Evolutionary conservation across 92 coral and sea anemone species (phyloP), one percentile per base, ranked within the genome.

Genomic region (Metridium senile): DNA sequence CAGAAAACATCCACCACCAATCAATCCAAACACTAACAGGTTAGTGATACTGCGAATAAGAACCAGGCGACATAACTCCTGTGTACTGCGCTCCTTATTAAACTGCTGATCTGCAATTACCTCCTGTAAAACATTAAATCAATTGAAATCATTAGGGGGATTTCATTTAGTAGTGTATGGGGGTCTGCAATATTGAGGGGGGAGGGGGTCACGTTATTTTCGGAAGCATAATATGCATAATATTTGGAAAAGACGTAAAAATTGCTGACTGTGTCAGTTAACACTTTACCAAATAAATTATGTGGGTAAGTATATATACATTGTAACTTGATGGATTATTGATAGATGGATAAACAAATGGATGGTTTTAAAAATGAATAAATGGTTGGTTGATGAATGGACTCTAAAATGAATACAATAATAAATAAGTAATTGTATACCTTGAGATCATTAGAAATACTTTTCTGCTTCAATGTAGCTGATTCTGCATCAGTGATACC

Each of bases 371-470:
- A 4, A 39, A 13, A 39, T 39, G 49, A 39, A 39, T 4, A 13
- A 39, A 13, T 39, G 11, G 11, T 22, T 71, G 26, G 11, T 71
- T 17, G 11, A 10, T 25, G 25, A 35, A 46, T 9, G 67, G 26
- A 23, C 9, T 26, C 33, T 21, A 18, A 19, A 4, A 29, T 4
- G 20, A 64, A 17, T 11, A 64, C 30, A 64, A 33, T 64, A 64
- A 29, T 19, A 29, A 22, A 19, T 6, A 28, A 58, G 10, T 22
- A 13, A 13, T 4, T 13, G 13, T 4, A 39, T 73, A 94, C 98
- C 98, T 94, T 77, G 45, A 94, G 81, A 69, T 94, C 97, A 77
- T 86, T 94, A 63, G 76, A 90, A 53, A 92, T 84, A 77, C 98
- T 94, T 75, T 92, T 93, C 70, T 92, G 89, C 79, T 94, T 94